Base-by-base conservation (phyloP, 2,113 vertebrate species). In the Gymnocephalus cernua region DNA sequence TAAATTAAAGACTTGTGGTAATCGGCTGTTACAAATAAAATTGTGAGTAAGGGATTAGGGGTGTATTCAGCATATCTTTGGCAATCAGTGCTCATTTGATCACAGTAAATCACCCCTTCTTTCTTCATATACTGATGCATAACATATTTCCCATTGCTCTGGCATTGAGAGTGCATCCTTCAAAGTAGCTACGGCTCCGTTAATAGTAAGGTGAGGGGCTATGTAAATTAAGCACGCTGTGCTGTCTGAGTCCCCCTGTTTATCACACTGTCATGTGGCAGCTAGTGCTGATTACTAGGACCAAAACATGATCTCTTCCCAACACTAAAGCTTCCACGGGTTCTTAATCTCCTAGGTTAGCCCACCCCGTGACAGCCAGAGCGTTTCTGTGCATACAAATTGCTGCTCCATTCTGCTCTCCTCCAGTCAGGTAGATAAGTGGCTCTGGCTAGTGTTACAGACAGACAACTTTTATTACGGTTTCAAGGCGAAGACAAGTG, bases 281-380 rank as follows among this genome's bases (percentile, higher is more conserved):
- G 86, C 85, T 48, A 78, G 73, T 61, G 85, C 86, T 89, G 86
- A 91, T 91, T 80, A 79, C 85, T 74, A 35, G 67, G 88, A 82
- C 89, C 87, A 86, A 91, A 92, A 92, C 87, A 91, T 86, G 92
- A 91, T 93, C 86, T 86, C 84, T 86, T 86, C 53, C 71, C 72
- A 74, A 83, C 82, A 84, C 86, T 56, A 71, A 79, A 88, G 88
- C 85, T 77, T 90, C 74, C 29, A 45, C 8, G 50, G 88, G 89
- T 86, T 87, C 89, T 92, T 93, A 86, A 93, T 92, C 91, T 91
- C 88, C 85, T 6, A 85, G 87, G 92, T 83, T 80, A 91, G 87
- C 86, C 87, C 88, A 84, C 67, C 83, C 68, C 4, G 29, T 87
- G 91, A 94, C 93, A 93, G 81, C 76, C 3, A 3, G 67, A 64